phyloP scores from a whole-genome alignment of 1,140 invertebrate species.

The Platorchestia sp. region DNA sequence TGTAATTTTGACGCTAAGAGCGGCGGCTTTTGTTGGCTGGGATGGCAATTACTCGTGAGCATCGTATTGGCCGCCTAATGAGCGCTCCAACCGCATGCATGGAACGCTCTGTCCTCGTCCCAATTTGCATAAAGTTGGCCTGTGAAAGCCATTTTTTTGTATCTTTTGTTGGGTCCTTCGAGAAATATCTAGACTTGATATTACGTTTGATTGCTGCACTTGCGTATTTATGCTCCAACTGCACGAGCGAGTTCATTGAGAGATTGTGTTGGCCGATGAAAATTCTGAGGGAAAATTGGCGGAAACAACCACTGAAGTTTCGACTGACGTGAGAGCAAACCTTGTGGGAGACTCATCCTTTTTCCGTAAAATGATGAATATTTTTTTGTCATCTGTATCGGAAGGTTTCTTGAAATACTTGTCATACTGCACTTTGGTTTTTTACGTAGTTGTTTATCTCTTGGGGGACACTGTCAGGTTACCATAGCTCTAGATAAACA shows the following conservation, averaged over 20 bases:
- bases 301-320: background rate
- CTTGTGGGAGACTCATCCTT: background rate
- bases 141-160: background rate
- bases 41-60: slow-evolving; percentile 26
- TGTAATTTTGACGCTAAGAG: slow-evolving; percentile 52
- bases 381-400: no score
- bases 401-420: no score
- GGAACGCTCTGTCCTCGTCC: slow-evolving; percentile 1
- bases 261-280: background rate
- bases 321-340: background rate
- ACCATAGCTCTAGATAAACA: no score
- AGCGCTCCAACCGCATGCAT: slow-evolving; percentile 14
- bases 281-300: background rate
- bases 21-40: slow-evolving; percentile 37
- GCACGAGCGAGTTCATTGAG: background rate
- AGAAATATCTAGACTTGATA: background rate
- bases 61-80: slow-evolving; percentile 28
- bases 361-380: no score
- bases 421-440: no score
- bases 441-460: no score
- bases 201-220: background rate
- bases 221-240: background rate
- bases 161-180: background rate
- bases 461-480: no score
- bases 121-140: background rate